Evolutionary conservation across 2,888 invertebrate genomes (phyloP), one percentile per base, ranked within the genome.

Genomic region (Phasia obesa): DNA sequence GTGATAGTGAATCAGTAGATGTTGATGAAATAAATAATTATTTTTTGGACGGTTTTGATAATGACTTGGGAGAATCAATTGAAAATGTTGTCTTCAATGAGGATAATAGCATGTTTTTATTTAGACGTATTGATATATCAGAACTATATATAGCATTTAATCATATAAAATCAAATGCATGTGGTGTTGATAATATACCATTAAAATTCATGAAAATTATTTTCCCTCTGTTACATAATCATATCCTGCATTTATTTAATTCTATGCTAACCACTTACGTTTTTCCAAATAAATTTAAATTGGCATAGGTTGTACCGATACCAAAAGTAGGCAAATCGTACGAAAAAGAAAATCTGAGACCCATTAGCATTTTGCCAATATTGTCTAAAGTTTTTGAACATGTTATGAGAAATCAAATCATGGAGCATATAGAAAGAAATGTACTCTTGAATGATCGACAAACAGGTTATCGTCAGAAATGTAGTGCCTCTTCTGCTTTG

Each of bases 11-110:
- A 31, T 31, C 31, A 19, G 31, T 57, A 35, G 13, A 57, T 57
- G 57, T 31, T 57, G 19, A 31, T 31, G n/a, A 57, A 25, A 25
- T 17, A 57, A 57, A 57, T 57, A n/a, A 57, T 11, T 57, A 31
- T 19, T 57, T 57, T 11, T 57, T 57, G 13, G 57, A 51, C 23
- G 51, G 51, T 23, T 51, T 51, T 31, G 31, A 31, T 31, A 31
- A 5, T 2, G 5, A 31, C 31, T 31, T 31, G 9, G 23, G 15
- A 9, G 23, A 51, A 13, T 23, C 23, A 51, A 23, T 51, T 51
- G 23, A 23, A 23, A 51, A 51, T 51, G 4, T 51, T 13, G 15
- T 9, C 11, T 51, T 51, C 15, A 25, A 51, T 23, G 23, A 23
- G 11, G 11, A 13, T 9, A 25, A 51, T 51, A 21, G 11, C 19